Evolutionary conservation across 1,140 invertebrate genomes (phyloP).

Genomic region (Zaprionus davidi): DNA sequence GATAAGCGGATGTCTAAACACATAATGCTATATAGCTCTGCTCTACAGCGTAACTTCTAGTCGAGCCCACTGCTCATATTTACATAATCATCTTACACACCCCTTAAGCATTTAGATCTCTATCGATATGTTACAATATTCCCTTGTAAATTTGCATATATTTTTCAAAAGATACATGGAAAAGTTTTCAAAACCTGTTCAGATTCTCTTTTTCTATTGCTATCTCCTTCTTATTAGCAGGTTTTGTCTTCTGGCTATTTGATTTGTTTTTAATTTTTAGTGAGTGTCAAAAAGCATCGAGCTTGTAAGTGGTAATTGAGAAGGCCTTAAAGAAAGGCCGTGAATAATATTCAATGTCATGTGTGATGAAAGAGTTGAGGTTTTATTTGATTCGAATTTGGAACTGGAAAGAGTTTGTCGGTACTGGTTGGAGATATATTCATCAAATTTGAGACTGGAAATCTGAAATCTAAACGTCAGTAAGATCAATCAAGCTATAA

Average conservation of each 20-base stretch:
- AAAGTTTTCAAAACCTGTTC: slow-evolving; percentile 7
- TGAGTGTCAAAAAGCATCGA: slow-evolving; percentile 18
- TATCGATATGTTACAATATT: slow-evolving; percentile 7
- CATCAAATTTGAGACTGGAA: too few species aligned
- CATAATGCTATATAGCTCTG: not conserved
- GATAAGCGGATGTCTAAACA: not conserved
- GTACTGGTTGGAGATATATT: not conserved
- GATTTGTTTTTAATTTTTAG: not conserved
- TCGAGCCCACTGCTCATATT: not conserved
- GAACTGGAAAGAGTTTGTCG: slow-evolving; percentile 18
- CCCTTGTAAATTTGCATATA: slow-evolving; percentile 21
- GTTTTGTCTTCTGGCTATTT: slow-evolving; percentile 9
- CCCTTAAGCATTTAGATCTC: slow-evolving; percentile 4
- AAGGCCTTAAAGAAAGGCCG: slow-evolving; percentile 57
- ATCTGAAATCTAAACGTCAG: not conserved
- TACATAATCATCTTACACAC: slow-evolving; percentile 12
- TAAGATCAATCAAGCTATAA: not conserved
- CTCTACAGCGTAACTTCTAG: not conserved
- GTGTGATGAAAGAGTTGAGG: slow-evolving; percentile 1
- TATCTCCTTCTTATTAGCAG: slow-evolving; percentile 14
- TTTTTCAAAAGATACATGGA: slow-evolving; percentile 2
- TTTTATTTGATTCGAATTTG: not conserved
- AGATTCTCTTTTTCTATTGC: not conserved
- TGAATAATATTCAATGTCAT: slow-evolving; percentile 69
- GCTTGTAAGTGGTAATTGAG: slow-evolving; percentile 37